Evolutionary conservation across 2,888 invertebrate species (phyloP), one percentile per base, ranked within the genome.

Genomic region (Eupeodes luniger): DNA sequence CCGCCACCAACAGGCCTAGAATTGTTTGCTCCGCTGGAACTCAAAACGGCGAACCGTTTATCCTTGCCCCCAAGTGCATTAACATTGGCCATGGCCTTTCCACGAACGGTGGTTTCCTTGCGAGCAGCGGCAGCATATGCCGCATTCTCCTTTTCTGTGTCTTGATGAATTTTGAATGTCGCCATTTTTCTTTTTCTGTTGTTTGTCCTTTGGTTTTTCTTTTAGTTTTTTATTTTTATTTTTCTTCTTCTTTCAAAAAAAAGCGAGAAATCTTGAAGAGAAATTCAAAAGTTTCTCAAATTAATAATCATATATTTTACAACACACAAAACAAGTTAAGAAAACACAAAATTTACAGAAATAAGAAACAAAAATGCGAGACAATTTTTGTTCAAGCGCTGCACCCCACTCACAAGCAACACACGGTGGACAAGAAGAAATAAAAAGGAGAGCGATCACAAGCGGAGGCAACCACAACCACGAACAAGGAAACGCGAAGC

Each of bases 131-230:
- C 79, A 83, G 87, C 62, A 86, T 85, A 61, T 82, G 91, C 72
- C 91, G 91, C 81, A 90, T 95, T 94, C 85, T 94, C 94, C 94
- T 97, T 97, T 94, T 97, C 97, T 93, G 96, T 96, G 94, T 97
- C 97, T 93, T 96, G 96, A 93, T 96, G 96, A 92, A 97, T 96
- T 94, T 96, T 95, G 93, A 97, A 96, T 91, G 95, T 95, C 93
- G 96, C 96, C 97, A 97, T 96, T 94, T 90, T 91, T 90, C 61
- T 89, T 89, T 62, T 36, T 34, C 3, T 27, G 27, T 27, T 64
- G 44, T 55, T 19, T 76, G 59, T 59, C 59, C 34, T 67, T 57
- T 12, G 6, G 57, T 34, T 51, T 27, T 51, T 36, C n/a, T 51
- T 67, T 9, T 44, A 57, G 61, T 34, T 61, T 57, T 16, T 51